Evolutionary conservation across 2,113 vertebrate genomes (phyloP), one percentile per base, ranked within the genome.

Genomic region (Alligator sinensis): DNA sequence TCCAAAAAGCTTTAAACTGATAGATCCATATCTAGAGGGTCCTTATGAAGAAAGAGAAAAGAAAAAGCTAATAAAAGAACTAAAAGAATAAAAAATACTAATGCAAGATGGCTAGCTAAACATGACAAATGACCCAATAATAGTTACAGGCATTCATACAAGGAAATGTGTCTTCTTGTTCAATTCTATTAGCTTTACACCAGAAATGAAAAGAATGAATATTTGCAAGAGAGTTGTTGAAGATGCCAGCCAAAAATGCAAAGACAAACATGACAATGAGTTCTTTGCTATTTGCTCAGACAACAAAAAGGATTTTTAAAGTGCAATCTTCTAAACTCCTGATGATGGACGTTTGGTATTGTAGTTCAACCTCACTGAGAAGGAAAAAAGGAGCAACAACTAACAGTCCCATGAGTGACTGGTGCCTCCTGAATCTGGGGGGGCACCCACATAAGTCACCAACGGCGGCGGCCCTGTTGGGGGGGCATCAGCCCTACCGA

Each of bases 21-120:
- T 30, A 77, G 86, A 86, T 92, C 94, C 94, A 95, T 84, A 95
- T 82, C 17, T 66, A 94, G 58, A 68, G 58, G 63, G 21, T 77
- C 38, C 77, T 90, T 64, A 7, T 81, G 54, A 86, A 87, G 28
- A 85, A 95, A 66, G 0, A 2, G 76, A 9, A 6, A 14, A 47
- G 59, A 34, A 11, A n/a, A 85, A 72, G 6, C 72, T 64, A 92
- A 83, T 16, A 59, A 75, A 88, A 34, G 22, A 88, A 77, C 4
- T 60, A 85, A 76, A 58, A 87, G 74, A 22, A 34, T 2, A 84
- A 72, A 93, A 86, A 21, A 63, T 30, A 87, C 47, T 30, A 68
- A 74, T 59, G 24, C 38, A 80, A n/a, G 18, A 8, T 91, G 74
- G 57, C 59, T 64, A 64, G 64, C 9, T 90, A 28, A 85, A 85